phyloP scores from a whole-genome alignment of 2,888 invertebrate species.

The Aphodius granarius region DNA sequence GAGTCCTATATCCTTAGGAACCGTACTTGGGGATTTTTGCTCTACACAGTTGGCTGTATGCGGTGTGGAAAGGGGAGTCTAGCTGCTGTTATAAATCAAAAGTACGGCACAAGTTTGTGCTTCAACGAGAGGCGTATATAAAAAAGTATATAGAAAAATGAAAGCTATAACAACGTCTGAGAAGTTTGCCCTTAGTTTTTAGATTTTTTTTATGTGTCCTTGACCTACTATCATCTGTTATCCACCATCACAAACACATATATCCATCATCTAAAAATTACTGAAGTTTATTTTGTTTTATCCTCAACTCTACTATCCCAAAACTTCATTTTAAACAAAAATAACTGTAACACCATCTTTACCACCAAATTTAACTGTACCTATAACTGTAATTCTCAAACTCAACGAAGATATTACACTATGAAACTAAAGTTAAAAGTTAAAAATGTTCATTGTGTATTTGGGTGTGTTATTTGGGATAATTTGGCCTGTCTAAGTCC shows the following conservation, averaged over 20 bases:
- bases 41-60: conserved; percentile 15
- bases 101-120: neutral
- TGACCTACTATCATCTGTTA: too few relatives aligned
- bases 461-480: neutral
- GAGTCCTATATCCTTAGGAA: neutral
- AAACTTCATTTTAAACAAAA: too few relatives aligned
- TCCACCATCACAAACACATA: too few relatives aligned
- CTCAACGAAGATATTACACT: too few relatives aligned
- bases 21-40: neutral
- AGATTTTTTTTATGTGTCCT: neutral
- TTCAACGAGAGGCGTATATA: neutral
- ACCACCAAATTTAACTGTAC: too few relatives aligned
- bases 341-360: too few relatives aligned
- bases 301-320: too few relatives aligned
- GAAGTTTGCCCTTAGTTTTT: neutral
- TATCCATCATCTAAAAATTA: too few relatives aligned
- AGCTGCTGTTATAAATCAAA: neutral
- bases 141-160: neutral
- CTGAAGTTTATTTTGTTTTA: too few relatives aligned
- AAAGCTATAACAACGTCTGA: neutral
- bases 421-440: neutral
- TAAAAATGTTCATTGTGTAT: neutral
- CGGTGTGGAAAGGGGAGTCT: neutral
- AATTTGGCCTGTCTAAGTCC: neutral
- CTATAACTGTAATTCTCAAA: too few relatives aligned